These are phyloP conservation scores for Cheilosia variabilis DNA, from an alignment of 2,888 invertebrate genomes.

Conservation along the genomic window DNA sequence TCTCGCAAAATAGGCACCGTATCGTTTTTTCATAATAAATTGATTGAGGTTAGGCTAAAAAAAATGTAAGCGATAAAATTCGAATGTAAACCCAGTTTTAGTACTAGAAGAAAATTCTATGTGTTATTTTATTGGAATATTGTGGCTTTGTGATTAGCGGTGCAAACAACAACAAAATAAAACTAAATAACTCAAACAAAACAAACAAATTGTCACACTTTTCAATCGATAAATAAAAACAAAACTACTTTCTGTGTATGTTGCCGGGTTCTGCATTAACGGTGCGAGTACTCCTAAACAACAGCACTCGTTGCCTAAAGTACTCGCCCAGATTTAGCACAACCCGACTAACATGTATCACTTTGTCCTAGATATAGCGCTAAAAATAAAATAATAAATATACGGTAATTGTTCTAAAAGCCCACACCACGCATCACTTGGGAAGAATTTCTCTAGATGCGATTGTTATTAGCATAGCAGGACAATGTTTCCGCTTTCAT, in stretches of 20 bases:
- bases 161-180: slow-evolving; percentile 59
- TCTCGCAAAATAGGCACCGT: no score
- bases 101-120: background rate
- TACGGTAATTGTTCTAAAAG: slow-evolving; percentile 40
- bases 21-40: no score
- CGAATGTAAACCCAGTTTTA: background rate
- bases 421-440: slow-evolving; percentile 16
- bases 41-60: no score
- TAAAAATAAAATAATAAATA: slow-evolving; percentile 44
- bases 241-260: slow-evolving; percentile 25
- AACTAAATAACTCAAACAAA: slow-evolving; percentile 50
- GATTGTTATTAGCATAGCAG: slow-evolving; percentile 88
- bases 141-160: slow-evolving; percentile 42
- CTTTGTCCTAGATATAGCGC: slow-evolving; percentile 50
- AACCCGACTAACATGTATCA: slow-evolving; percentile 39
- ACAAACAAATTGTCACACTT: slow-evolving; percentile 9
- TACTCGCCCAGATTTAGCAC: background rate
- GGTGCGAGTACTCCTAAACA: background rate
- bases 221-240: slow-evolving; percentile 40
- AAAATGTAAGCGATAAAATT: no score
- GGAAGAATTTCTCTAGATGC: slow-evolving; percentile 6
- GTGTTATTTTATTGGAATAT: background rate
- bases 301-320: background rate
- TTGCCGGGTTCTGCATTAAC: background rate
- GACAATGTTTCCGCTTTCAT: slow-evolving; percentile 94